A percentile compares a stretch with the other conserved stretches of the same genome.
Evolutionary conservation across 2,113 vertebrate genomes (phyloP).

Genomic region (Australoheros scitulus): DNA sequence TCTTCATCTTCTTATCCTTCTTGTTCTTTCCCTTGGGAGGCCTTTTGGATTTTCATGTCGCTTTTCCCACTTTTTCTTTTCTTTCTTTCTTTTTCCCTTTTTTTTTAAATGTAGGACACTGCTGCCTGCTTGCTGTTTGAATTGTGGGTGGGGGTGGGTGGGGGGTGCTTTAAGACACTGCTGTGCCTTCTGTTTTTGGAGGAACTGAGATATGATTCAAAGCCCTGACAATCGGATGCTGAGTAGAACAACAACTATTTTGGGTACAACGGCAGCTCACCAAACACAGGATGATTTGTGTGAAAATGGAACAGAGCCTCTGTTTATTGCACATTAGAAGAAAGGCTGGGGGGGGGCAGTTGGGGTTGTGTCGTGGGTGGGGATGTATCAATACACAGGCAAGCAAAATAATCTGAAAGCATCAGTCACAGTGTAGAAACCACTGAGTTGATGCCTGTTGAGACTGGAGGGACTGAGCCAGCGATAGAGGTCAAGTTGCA

Average conservation of each 20-base stretch:
- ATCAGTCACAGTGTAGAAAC: neutral
- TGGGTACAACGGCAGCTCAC: conserved; percentile 50
- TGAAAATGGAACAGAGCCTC: conserved; percentile 35
- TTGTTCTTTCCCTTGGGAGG: conserved; percentile 53
- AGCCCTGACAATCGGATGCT: conserved; percentile 58
- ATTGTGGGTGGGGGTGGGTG: neutral
- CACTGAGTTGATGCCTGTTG: neutral
- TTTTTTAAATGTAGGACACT: conserved; percentile 64
- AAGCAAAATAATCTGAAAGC: neutral
- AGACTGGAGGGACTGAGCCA: neutral
- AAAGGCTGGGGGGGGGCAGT: neutral
- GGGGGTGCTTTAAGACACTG: conserved; percentile 38
- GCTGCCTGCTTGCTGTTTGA: conserved; percentile 57
- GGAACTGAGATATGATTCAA: conserved; percentile 64
- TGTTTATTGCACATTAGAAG: conserved; percentile 36
- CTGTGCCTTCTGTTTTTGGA: conserved; percentile 58
- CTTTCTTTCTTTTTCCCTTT: neutral
- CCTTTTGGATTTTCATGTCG: conserved; percentile 57
- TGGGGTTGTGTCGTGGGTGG: neutral
- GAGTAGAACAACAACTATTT: conserved; percentile 67
- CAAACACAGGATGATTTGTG: conserved; percentile 55
- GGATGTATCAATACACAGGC: neutral
- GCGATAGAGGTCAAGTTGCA: neutral
- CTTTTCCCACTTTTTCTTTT: neutral
- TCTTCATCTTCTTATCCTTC: conserved; percentile 54